These are phyloP conservation scores for Asbolus verrucosus DNA, from an alignment of 1,140 invertebrate genomes.

Conservation along the genomic window DNA sequence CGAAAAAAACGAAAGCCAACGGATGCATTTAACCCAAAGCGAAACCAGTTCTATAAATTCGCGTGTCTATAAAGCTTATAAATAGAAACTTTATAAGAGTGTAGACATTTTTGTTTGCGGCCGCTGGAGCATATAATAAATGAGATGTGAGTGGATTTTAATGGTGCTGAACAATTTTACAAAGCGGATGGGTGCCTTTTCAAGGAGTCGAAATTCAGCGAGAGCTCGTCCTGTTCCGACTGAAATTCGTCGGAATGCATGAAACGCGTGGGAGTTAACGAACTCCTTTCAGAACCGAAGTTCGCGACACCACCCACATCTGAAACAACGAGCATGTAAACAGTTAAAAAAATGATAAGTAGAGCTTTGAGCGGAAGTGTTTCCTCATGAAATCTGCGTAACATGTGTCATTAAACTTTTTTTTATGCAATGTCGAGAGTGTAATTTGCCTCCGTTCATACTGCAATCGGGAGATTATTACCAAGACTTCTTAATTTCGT, in stretches of 20 bases:
- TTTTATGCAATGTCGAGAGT: slow-evolving; percentile 26
- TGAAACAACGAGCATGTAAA: slow-evolving; percentile 17
- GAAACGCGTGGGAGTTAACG: slow-evolving; percentile 8
- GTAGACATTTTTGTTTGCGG: neutral
- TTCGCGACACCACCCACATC: slow-evolving; percentile 27
- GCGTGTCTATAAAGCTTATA: neutral
- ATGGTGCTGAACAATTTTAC: too few species aligned
- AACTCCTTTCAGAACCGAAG: slow-evolving; percentile 4
- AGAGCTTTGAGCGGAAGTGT: slow-evolving; percentile 24
- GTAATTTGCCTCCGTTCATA: slow-evolving; percentile 17
- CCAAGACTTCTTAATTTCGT: neutral
- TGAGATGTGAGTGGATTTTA: neutral
- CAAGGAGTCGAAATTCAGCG: too few species aligned
- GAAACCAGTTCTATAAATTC: too few species aligned
- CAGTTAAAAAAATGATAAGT: slow-evolving; percentile 22
- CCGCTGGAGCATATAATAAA: neutral
- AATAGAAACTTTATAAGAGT: neutral
- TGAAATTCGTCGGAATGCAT: too few species aligned
- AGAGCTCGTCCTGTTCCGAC: too few species aligned
- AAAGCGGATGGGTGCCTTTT: too few species aligned
- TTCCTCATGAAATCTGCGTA: slow-evolving; percentile 31
- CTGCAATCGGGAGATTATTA: neutral
- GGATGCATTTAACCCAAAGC: too few species aligned
- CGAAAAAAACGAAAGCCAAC: too few species aligned
- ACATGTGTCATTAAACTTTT: slow-evolving; percentile 36